A percentile compares a stretch with the other conserved stretches of the same genome.
These are phyloP conservation scores for Zosterops borbonicus DNA, from an alignment of 2,113 vertebrate species.

Conservation along the genomic window DNA sequence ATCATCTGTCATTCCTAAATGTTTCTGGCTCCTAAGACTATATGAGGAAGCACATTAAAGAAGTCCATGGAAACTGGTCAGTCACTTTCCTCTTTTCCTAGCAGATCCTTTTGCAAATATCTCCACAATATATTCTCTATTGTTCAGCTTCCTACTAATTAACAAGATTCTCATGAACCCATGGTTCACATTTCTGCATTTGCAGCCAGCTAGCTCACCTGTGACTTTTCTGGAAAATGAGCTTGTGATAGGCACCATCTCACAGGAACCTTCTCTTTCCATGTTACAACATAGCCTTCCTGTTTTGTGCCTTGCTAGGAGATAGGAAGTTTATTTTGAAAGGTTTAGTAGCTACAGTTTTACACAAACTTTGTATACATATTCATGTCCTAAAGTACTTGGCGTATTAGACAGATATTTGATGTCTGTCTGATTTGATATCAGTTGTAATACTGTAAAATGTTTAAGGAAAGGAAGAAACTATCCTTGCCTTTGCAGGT, in stretches of 20 bases:
- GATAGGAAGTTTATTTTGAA: background rate
- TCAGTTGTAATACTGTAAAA: background rate
- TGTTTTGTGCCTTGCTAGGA: background rate
- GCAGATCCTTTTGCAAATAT: background rate
- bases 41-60: background rate
- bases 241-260: background rate
- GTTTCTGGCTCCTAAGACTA: background rate
- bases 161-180: background rate
- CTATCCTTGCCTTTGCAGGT: background rate
- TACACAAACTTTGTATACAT: background rate
- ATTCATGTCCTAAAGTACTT: background rate
- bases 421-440: background rate
- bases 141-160: background rate
- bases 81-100: background rate
- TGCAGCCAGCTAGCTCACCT: background rate
- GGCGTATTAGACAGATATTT: background rate
- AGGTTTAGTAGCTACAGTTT: background rate
- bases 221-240: background rate
- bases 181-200: background rate
- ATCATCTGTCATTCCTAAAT: background rate
- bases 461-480: background rate
- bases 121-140: background rate
- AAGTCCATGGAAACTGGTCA: background rate
- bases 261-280: background rate
- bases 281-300: background rate